Evolutionary conservation across 37 sponge, comb jelly and placozoan genomes (phyloP).

Genomic region (Halichondria panicea): DNA sequence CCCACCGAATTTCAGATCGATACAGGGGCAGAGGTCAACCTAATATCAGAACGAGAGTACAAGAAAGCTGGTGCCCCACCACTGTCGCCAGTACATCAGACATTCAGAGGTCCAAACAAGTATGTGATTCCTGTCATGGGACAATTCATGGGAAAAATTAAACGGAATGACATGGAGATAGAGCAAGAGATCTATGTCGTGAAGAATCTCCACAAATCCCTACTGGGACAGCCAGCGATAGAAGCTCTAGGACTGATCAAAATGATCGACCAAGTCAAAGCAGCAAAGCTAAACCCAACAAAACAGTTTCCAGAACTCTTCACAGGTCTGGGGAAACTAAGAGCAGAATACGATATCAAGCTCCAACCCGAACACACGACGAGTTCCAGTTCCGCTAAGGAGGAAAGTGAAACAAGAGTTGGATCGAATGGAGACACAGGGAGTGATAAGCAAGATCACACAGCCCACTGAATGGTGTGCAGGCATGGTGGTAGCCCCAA

Average conservation of each 20-base stretch:
- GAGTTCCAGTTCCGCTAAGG: constrained; percentile 37
- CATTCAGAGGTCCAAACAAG: constrained; percentile 7
- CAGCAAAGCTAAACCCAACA: not conserved
- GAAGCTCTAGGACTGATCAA: constrained; percentile 14
- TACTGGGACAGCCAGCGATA: constrained; percentile 47
- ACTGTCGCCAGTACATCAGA: not conserved
- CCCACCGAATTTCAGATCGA: constrained; percentile 12
- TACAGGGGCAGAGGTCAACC: constrained; percentile 28
- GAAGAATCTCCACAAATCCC: constrained; percentile 2
- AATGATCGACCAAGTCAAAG: constrained; percentile 3
- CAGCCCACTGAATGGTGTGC: constrained; percentile 39
- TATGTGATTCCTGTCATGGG: not conserved
- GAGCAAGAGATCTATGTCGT: constrained; percentile 21
- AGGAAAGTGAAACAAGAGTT: constrained; percentile 31
- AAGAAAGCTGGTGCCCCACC: not conserved
- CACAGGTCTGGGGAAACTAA: constrained; percentile 36
- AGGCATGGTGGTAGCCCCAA: constrained; percentile 42
- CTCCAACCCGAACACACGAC: constrained; percentile 32
- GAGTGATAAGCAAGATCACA: constrained; percentile 12
- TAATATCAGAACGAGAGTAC: not conserved
- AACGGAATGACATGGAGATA: not conserved
- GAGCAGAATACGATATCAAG: constrained; percentile 35
- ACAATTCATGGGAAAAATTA: not conserved
- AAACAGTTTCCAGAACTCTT: constrained; percentile 29
- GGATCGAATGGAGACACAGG: constrained; percentile 28